phyloP scores from a whole-genome alignment of 2,888 invertebrate species.

The Agrochola lota region DNA sequence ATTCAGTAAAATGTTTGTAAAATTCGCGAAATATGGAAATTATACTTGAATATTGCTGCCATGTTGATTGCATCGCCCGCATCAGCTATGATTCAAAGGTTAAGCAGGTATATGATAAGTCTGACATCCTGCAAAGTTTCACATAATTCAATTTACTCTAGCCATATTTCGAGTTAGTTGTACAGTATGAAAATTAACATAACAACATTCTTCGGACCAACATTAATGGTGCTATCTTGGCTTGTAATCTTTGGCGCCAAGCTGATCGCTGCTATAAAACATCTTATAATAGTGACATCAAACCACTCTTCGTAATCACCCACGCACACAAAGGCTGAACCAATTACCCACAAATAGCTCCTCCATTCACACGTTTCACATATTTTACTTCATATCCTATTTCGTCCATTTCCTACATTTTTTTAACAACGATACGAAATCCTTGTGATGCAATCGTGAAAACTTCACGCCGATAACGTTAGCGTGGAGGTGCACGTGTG shows the following conservation, averaged over 20 bases:
- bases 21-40: background rate
- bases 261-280: background rate
- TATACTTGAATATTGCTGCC: background rate
- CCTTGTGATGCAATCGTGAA: conserved; percentile 44
- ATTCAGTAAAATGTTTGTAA: background rate
- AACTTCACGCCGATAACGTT: conserved; percentile 42
- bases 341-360: conserved; percentile 1
- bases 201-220: background rate
- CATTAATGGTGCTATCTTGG: background rate
- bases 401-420: conserved; percentile 7
- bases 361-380: background rate
- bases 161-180: background rate
- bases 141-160: conserved; percentile 9
- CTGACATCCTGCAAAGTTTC: conserved; percentile 7
- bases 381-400: conserved; percentile 26
- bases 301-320: background rate
- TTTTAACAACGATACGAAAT: conserved; percentile 20
- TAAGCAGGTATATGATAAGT: conserved; percentile 3
- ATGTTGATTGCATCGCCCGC: conserved; percentile 2
- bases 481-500: conserved; percentile 44
- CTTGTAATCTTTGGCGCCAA: background rate
- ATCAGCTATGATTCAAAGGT: conserved; percentile 11
- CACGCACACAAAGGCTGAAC: background rate
- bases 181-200: background rate
- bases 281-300: background rate